Percentiles rank a stretch among this genome's conserved stretches.
Conservation (phyloP, 2,888 invertebrate genomes). For the Lymantria dispar region DNA sequence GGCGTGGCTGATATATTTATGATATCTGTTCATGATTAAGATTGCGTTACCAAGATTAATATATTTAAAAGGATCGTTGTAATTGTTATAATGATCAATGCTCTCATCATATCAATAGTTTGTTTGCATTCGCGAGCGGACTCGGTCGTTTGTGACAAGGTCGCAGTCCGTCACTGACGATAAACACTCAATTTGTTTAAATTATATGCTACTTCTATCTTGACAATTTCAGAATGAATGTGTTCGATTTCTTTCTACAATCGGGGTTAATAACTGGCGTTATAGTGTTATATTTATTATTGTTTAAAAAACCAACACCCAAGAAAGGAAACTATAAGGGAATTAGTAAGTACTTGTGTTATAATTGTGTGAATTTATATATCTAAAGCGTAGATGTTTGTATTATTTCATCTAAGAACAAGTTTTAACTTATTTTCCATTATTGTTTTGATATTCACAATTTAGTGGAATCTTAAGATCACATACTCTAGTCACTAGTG, state of each 20-base stretch:
- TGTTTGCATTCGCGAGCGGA: not conserved
- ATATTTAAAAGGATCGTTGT: not conserved
- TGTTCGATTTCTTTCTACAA: conserved; percentile 59
- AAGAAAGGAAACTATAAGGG: conserved; percentile 47
- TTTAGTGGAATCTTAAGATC: no score
- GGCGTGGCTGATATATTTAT: no score
- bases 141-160: not conserved
- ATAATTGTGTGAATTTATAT: no score
- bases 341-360: conserved; percentile 50
- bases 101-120: conserved; percentile 1
- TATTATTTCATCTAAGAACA: no score
- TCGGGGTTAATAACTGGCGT: conserved; percentile 57
- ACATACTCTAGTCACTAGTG: no score
- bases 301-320: conserved; percentile 46
- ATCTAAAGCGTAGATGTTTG: no score
- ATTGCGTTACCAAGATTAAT: conserved; percentile 1
- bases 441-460: no score
- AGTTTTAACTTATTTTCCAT: no score
- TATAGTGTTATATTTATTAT: conserved; percentile 58
- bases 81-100: not conserved
- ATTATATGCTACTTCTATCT: not conserved
- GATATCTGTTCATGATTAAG: not conserved
- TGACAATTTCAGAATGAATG: conserved; percentile 44
- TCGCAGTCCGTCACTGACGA: not conserved
- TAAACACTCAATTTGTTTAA: not conserved